Base-by-base conservation (phyloP, 2,797 vertebrate species). In the Balearica regulorum region DNA sequence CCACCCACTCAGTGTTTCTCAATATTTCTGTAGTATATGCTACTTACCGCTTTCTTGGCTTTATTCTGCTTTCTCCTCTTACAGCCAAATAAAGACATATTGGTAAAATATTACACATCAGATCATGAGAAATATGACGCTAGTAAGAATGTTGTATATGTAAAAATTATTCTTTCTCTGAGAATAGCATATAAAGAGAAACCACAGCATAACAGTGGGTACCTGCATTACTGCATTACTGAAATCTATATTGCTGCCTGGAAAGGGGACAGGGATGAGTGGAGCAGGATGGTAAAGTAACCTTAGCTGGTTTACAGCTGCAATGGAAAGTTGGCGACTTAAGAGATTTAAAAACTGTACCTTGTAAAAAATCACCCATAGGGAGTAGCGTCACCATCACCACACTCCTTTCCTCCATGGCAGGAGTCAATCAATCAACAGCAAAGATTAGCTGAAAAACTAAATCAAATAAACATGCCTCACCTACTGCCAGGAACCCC, bases 1-100 rank as follows among this genome's bases (percentile, higher is more conserved):
- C 49, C 87, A 93, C 85, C 92, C 72, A 94, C 96, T 91, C 84
- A 92, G 33, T 2, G 5, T 96, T 96, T 97, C 96, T 96, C 92
- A 96, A 77, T 94, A 61, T 78, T 89, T 78, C 71, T 91, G 64
- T 71, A 85, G 35, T n/a, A 53, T 71, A n/a, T 43, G 6, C 48
- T 82, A 7, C 48, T 80, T 89, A 70, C 44, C 29, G 15, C 26
- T 93, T 83, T 91, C 72, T 81, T 65, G 29, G 49, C 65, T 37
- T 89, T 54, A 49, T 77, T 87, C 58, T 89, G 49, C 65, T 93
- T 93, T 91, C 37, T 77, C 49, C 49, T 71, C 53, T 91, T 58
- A 44, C 16, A 78, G 41, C 6, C 46, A 43, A 71, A 54, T 55
- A 62, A 29, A 68, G 49, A 68, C 3, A 11, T 62, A 25, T 53